Evolutionary conservation across 2,113 vertebrate species (phyloP), one percentile per base, ranked within the genome.

Genomic region (Gobiocypris rarus): DNA sequence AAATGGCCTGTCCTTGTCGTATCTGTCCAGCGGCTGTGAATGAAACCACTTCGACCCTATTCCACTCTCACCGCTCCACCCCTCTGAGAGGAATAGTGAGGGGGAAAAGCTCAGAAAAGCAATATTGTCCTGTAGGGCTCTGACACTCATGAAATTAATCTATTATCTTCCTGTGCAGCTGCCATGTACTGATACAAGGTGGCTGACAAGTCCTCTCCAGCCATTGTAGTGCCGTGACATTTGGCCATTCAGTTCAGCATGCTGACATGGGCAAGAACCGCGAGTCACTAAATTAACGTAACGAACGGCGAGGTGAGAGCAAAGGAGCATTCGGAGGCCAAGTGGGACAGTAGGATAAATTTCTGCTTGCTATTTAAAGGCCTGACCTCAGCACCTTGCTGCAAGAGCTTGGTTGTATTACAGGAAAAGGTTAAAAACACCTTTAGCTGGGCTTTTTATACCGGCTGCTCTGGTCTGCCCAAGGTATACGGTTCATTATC

Each of bases 341-440:
- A 86, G 90, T 93, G 90, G 92, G 89, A 90, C 91, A 91, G 91
- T 82, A 88, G 91, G 92, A 93, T 93, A 89, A 93, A 94, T 94
- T 94, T 94, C 91, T 90, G 56, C 90, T 84, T 93, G 94, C 92
- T 95, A 94, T 96, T 92, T 92, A 96, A 96, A 95, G 90, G 89
- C 94, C 94, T 95, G 93, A 96, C 93, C 93, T 95, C 95, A 97
- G 95, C 92, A 95, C 90, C 91, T 96, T 89, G 90, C 88, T 89
- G 89, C 85, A 85, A 92, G 91, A 26, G 93, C 91, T n/a, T 94
- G 92, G 94, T 58, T 50, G 1, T 93, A 94, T 92, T 93, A 92
- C 91, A 93, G 89, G 85, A 89, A 90, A 94, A 91, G 91, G 90
- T 56, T 91, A 89, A 94, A 86, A 92, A 91, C 91, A 92, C 90